A percentile compares a stretch with the other conserved stretches of the same genome.
These are phyloP conservation scores for Papilio helenus DNA, from an alignment of 1,140 invertebrate species.

Conservation along the genomic window DNA sequence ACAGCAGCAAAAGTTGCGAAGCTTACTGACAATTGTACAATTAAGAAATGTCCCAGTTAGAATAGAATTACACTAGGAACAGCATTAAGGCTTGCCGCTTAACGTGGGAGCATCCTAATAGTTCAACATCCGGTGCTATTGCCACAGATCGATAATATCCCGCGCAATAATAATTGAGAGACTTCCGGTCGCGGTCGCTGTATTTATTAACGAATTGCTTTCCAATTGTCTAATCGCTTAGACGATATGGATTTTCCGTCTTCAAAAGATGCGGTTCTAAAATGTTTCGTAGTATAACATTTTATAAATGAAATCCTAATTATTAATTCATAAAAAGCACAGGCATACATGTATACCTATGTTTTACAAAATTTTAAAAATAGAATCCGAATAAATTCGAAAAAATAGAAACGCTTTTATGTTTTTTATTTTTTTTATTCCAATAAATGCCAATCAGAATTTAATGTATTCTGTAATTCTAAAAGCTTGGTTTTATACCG, in stretches of 20 bases:
- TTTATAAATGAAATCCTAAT: no score
- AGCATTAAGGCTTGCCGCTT: conserved; percentile 41
- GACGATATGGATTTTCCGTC: conserved; percentile 11
- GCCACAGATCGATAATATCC: conserved; percentile 64
- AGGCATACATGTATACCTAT: no score
- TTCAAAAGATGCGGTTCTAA: not conserved
- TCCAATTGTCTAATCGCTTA: conserved; percentile 52
- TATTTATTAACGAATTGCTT: conserved; percentile 65
- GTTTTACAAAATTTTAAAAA: no score
- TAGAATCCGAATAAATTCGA: no score
- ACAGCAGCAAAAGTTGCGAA: not conserved
- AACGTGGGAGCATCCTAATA: conserved; percentile 52
- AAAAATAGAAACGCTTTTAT: not conserved
- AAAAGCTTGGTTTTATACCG: not conserved
- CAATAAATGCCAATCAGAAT: not conserved
- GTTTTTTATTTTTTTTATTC: not conserved
- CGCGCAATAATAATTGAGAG: conserved; percentile 56
- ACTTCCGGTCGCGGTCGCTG: conserved; percentile 59
- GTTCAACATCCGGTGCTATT: conserved; percentile 47
- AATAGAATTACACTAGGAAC: conserved; percentile 16
- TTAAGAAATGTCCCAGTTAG: not conserved
- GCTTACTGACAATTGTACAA: not conserved
- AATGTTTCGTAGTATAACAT: no score
- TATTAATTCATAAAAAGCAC: no score
- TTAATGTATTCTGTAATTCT: not conserved